Percentiles rank a stretch among this genome's conserved stretches.
These are phyloP conservation scores for Manacus vitellinus DNA, from an alignment of 2,113 vertebrate species.

Conservation along the genomic window DNA sequence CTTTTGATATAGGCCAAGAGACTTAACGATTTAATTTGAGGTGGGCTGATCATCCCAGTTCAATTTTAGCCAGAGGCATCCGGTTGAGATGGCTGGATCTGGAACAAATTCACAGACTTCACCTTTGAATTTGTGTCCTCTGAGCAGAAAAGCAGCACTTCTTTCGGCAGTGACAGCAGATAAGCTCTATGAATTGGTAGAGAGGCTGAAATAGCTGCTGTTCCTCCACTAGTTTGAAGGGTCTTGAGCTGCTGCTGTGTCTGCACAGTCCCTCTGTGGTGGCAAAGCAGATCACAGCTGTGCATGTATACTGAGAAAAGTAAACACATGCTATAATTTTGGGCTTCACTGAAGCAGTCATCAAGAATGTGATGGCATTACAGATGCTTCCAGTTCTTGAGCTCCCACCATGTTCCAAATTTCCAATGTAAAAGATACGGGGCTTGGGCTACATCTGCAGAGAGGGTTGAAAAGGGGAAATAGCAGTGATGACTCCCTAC, in stretches of 20 bases:
- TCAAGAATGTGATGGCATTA: background rate
- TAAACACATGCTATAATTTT: background rate
- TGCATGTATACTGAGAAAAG: background rate
- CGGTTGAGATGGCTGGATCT: background rate
- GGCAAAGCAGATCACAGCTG: background rate
- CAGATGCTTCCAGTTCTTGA: background rate
- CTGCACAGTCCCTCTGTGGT: background rate
- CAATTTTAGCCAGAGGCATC: background rate
- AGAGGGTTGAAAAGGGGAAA: slow-evolving; percentile 1
- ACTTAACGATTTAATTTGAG: background rate
- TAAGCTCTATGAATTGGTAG: background rate
- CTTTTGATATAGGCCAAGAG: background rate
- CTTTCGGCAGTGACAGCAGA: background rate
- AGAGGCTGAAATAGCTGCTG: background rate
- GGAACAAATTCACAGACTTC: background rate
- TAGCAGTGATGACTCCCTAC: background rate
- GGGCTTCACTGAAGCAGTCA: background rate
- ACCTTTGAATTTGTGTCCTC: background rate
- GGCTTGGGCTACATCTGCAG: background rate
- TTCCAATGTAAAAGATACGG: background rate
- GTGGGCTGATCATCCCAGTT: background rate
- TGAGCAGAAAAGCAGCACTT: background rate
- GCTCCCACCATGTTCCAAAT: background rate
- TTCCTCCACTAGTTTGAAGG: background rate
- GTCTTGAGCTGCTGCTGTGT: background rate